Conservation (phyloP, 2,113 vertebrate genomes). For the Rhabdomys dilectus region DNA sequence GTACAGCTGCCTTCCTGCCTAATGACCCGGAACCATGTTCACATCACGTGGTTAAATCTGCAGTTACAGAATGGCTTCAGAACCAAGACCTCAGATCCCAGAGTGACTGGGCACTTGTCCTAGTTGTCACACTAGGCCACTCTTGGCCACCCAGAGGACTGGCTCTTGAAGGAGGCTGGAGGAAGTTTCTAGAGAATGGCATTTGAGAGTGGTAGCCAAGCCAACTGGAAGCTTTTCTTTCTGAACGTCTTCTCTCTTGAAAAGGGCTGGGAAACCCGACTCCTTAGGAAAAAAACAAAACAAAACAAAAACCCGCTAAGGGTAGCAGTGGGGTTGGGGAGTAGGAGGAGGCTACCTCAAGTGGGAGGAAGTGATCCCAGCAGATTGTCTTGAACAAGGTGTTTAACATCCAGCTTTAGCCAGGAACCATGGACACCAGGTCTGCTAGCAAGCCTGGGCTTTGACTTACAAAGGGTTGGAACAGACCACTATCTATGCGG, state of each 20-base stretch:
- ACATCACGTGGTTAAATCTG: neutral
- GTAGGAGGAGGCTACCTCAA: neutral
- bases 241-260: neutral
- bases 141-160: neutral
- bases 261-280: too few relatives aligned
- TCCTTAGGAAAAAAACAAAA: neutral
- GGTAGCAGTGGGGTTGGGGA: neutral
- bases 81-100: conserved; percentile 6
- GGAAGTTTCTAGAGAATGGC: conserved; percentile 8
- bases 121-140: neutral
- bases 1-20: neutral
- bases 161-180: conserved; percentile 23
- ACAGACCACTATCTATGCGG: neutral
- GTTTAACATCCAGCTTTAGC: neutral
- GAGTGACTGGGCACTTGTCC: neutral
- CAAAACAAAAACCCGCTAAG: too few relatives aligned
- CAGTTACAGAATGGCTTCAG: neutral
- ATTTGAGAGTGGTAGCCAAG: neutral
- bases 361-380: neutral
- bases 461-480: neutral
- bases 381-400: neutral
- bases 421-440: neutral
- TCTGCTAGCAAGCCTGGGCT: neutral
- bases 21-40: neutral
- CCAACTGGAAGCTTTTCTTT: neutral